Base-by-base conservation (phyloP, 2,113 vertebrate species). In the Tenrec ecaudatus region DNA sequence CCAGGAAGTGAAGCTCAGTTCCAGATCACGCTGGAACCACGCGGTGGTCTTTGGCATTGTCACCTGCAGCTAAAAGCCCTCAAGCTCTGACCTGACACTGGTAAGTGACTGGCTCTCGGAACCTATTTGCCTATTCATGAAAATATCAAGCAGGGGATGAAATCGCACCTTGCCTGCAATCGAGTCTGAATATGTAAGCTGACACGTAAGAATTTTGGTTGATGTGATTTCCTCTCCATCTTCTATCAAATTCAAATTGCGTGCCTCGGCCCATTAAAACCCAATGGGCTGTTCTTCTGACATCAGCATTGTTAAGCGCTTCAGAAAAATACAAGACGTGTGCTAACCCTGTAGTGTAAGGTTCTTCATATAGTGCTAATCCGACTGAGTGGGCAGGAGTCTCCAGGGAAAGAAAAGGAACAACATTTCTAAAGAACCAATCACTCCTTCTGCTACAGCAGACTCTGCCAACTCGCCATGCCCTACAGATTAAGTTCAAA, bases 351-450 rank as follows among this genome's bases (percentile, higher is more conserved):
- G 71, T 1, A 10, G 62, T 66, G 93, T 33, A 69, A 83, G 73
- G 92, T 82, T 95, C 69, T 96, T 93, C 94, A 12, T 23, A 82
- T 76, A 82, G 79, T 33, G 90, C 87, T 94, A 87, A 96, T 88
- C 86, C 93, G 92, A 97, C 94, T 82, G 92, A 87, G 88, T 83
- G 94, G 89, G 53, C 91, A 96, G 93, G 87, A 96, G 88, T 11
- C 66, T 43, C 90, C 20, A 86, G 79, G 58, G 89, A 85, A 88
- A 91, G 60, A 57, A 2, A 20, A 95, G 83, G 82, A 93, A 80
- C 68, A 95, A 78, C 22, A 43, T 29, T 27, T 79, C 60, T 85
- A 69, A 89, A 94, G 86, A 94, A 93, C 76, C 96, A 95, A 95
- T 22, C 40, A 79, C 10, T 94, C 73, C 43, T 84, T 40, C 80